Evolutionary conservation across 2,113 vertebrate genomes (phyloP), one percentile per base, ranked within the genome.

Genomic region (Hydrolagus affinis): DNA sequence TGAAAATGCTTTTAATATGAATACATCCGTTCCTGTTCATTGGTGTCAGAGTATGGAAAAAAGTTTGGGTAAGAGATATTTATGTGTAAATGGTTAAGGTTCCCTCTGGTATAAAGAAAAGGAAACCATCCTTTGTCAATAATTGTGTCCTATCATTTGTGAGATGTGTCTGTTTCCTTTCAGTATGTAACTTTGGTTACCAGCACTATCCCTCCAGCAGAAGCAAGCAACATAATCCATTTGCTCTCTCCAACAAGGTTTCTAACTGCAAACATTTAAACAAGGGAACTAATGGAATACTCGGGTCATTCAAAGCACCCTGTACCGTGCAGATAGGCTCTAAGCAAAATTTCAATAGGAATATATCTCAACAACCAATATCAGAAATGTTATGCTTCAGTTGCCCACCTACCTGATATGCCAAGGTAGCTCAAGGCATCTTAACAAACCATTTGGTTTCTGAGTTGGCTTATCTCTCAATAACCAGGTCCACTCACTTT

Each of bases 191-290:
- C 72, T 74, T 25, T 8, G 9, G 23, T 32, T 7, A 44, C 72
- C 72, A 74, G 28, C 72, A 74, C 25, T 32, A 14, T 74, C 72
- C 15, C 72, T 74, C 72, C 72, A 74, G 25, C 23, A 74, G 72
- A 44, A 30, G 28, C 32, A 74, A 32, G 28, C 30, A 74, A 17
- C 72, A 19, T 17, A 25, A 44, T 44, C 72, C 72, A 74, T 74
- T 30, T 74, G 72, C 11, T 74, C 1, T 9, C 14, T 44, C 17
- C 28, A 74, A 74, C 30, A 74, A 30, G 30, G 32, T 12, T 44
- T 44, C 6, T 44, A 44, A 3, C 44, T 44, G 44, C 44, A 44
- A 44, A 44, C 44, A 44, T 44, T 44, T 44, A 44, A 44, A 30
- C 30, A 74, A 15, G 30, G 72, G 28, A 74, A 74, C 32, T 74